phyloP scores from a whole-genome alignment of 1,140 invertebrate species.

The Bilobella aurantiaca region DNA sequence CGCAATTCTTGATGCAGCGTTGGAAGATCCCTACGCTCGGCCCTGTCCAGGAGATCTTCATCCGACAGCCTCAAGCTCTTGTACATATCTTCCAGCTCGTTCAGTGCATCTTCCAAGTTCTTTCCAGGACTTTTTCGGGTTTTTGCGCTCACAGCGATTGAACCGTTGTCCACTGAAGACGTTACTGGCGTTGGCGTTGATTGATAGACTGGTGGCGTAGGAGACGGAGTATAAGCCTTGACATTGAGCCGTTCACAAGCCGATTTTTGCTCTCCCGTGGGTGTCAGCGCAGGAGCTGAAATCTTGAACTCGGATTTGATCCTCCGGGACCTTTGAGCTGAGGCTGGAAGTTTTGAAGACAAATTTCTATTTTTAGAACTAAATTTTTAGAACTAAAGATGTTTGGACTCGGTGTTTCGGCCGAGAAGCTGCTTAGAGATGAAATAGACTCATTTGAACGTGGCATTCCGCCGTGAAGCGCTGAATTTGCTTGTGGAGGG shows the following conservation, averaged over 20 bases:
- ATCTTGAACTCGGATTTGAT: constrained; percentile 9
- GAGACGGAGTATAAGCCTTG: not conserved
- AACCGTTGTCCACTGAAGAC: not conserved
- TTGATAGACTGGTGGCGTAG: not conserved
- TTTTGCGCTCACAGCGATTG: too few relatives aligned
- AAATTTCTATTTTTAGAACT: too few relatives aligned
- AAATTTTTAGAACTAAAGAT: constrained; percentile 15
- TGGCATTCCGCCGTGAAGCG: constrained; percentile 16
- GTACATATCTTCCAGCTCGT: constrained; percentile 79
- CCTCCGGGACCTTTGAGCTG: too few relatives aligned
- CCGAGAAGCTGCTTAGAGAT: constrained; percentile 37
- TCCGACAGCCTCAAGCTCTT: constrained; percentile 68
- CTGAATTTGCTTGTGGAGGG: too few relatives aligned
- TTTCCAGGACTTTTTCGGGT: constrained; percentile 24
- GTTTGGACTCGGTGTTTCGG: constrained; percentile 27
- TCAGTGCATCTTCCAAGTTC: constrained; percentile 73
- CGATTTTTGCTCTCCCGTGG: not conserved
- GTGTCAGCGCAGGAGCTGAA: not conserved
- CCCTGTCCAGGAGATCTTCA: constrained; percentile 65
- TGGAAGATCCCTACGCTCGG: constrained; percentile 61
- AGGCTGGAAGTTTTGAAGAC: not conserved
- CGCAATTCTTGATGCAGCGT: constrained; percentile 40
- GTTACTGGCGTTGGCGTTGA: not conserved
- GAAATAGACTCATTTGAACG: constrained; percentile 37
- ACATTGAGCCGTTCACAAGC: constrained; percentile 3